Evolutionary conservation across 2,797 vertebrate genomes (phyloP), one percentile per base, ranked within the genome.

Genomic region (Gephyroberyx darwinii): DNA sequence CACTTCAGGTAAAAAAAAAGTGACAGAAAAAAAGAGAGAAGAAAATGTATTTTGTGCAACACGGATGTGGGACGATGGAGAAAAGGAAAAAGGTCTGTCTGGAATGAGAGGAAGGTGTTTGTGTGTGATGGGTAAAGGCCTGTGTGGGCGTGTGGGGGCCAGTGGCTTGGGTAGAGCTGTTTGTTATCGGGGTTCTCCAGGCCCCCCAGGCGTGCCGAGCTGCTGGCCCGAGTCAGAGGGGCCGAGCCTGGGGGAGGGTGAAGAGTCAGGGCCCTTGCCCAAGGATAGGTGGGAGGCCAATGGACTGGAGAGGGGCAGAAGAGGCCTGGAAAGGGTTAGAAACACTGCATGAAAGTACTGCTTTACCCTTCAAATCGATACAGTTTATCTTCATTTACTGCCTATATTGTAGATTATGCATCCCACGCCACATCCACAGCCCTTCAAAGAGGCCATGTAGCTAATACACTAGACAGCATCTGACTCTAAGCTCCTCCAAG

Each of bases 151-250:
- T 82, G 69, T 77, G 73, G 64, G 84, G 79, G 74, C 69, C 69
- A 87, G 78, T 68, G 69, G 81, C 83, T 84, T 88, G 77, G 83
- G 81, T 81, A 48, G 74, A 86, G 60, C 80, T 80, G 89, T 90
- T 88, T 87, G 91, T 93, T 94, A 94, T 94, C 93, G 80, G 75
- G 70, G 70, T 81, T 86, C 83, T 90, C 81, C 94, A 94, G 92
- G 88, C 85, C 87, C 81, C 76, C 65, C 57, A 55, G 84, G 87
- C 64, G 57, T 82, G 81, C 77, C 5, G 77, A 80, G 83, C 80
- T 80, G 61, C 84, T 90, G 87, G 90, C 83, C 86, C 54, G 76
- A 84, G 81, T 67, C 85, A 83, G 82, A 86, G 75, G 77, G 84
- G 85, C 78, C 52, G 85, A 69, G 78, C 57, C 76, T 59, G 77